These are phyloP conservation scores for Forficula auricularia DNA, from an alignment of 1,140 invertebrate species.

Conservation along the genomic window DNA sequence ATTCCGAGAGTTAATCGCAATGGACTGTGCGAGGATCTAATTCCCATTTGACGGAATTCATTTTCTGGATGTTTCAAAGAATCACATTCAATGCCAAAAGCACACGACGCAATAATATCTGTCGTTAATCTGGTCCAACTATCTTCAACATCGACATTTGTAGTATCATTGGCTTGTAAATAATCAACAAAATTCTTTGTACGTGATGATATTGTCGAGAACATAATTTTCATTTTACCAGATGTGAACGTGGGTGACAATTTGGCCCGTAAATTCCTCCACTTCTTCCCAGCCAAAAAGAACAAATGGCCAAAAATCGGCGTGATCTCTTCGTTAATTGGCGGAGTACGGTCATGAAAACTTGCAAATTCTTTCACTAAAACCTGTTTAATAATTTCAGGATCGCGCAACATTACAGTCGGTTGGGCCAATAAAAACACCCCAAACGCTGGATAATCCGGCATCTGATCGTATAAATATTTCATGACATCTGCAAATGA, in stretches of 20 bases:
- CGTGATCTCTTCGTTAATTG: constrained; percentile 25
- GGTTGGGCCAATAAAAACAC: constrained; percentile 30
- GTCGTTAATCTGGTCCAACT: constrained; percentile 31
- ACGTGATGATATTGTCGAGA: constrained; percentile 8
- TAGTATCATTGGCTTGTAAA: constrained; percentile 3
- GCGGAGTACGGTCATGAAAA: constrained; percentile 28
- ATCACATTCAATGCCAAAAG: constrained; percentile 36
- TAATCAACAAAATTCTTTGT: not conserved
- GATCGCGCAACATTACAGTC: constrained; percentile 27
- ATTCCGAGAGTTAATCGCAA: not conserved
- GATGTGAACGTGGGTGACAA: constrained; percentile 30
- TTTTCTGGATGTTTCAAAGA: constrained; percentile 29
- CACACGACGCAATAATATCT: constrained; percentile 35
- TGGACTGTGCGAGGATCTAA: constrained; percentile 19
- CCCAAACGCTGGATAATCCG: constrained; percentile 28
- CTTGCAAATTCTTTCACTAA: constrained; percentile 29
- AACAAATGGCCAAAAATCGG: constrained; percentile 3
- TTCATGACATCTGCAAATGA: too few species aligned
- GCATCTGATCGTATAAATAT: too few species aligned
- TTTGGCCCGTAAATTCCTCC: constrained; percentile 28
- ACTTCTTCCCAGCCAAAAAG: constrained; percentile 14
- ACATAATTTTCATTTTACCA: constrained; percentile 31
- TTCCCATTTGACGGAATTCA: constrained; percentile 30
- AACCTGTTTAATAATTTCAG: constrained; percentile 28
- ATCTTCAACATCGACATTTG: constrained; percentile 23